Conservation (phyloP, 2,797 vertebrate species). For the Decapterus maruadsi region DNA sequence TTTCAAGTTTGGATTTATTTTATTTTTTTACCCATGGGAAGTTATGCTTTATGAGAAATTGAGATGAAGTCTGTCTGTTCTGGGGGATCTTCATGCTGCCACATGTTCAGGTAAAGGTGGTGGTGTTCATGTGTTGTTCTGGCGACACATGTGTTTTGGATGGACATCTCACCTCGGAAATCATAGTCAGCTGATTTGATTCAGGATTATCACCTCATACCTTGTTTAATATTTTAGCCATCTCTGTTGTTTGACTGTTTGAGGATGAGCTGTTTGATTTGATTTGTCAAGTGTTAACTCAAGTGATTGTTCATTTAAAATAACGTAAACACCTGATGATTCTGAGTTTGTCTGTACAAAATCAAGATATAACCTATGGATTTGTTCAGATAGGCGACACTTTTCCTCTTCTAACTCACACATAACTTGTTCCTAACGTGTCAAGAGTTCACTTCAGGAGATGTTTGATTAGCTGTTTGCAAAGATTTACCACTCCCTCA, state of each 20-base stretch:
- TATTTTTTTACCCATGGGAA: conserved; percentile 7
- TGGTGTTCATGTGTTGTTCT: not conserved
- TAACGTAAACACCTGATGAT: not conserved
- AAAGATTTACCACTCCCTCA: not conserved
- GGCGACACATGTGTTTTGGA: too few species aligned
- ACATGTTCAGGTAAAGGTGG: conserved; percentile 64
- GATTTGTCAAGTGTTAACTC: not conserved
- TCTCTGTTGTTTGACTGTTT: not conserved
- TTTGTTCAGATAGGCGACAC: not conserved
- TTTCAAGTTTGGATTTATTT: conserved; percentile 9
- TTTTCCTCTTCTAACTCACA: not conserved
- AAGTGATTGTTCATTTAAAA: not conserved
- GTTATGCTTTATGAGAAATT: conserved; percentile 44
- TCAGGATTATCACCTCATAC: not conserved
- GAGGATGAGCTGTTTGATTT: not conserved
- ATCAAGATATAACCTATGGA: not conserved
- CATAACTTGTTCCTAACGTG: not conserved
- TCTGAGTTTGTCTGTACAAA: not conserved
- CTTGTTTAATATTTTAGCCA: too few species aligned
- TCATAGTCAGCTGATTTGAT: not conserved
- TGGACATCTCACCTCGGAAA: not conserved
- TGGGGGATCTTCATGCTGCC: conserved; percentile 13
- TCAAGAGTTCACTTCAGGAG: not conserved
- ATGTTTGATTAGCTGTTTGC: not conserved
- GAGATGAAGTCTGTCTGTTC: conserved; percentile 26